These are phyloP conservation scores for Anhinga anhinga DNA, from an alignment of 2,113 vertebrate species.

Conservation along the genomic window DNA sequence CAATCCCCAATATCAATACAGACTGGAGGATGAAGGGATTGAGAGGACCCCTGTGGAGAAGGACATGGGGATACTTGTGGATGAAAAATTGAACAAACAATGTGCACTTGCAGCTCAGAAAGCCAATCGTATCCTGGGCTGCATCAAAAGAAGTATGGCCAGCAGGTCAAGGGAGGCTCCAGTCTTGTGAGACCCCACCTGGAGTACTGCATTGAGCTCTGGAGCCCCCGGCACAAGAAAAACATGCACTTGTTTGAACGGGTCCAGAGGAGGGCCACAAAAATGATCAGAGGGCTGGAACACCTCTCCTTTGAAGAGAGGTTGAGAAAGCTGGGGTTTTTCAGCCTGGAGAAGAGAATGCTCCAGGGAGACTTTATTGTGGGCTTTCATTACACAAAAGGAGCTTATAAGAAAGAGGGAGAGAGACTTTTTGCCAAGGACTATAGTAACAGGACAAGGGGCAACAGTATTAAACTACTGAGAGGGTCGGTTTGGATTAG, in stretches of 20 bases:
- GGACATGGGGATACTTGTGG: too few relatives aligned
- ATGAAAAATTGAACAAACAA: too few relatives aligned
- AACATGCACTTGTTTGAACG: not conserved
- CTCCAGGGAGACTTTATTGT: fast-evolving
- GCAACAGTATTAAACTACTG: not conserved
- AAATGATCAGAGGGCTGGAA: not conserved
- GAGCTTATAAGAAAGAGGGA: not conserved
- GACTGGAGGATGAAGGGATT: too few relatives aligned
- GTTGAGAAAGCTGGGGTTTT: not conserved
- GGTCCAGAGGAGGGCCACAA: not conserved
- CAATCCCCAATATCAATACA: too few relatives aligned
- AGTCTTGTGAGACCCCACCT: not conserved
- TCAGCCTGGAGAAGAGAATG: not conserved
- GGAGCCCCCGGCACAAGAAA: not conserved
- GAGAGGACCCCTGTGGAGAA: too few relatives aligned
- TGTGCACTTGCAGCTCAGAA: too few relatives aligned
- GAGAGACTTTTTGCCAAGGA: not conserved
- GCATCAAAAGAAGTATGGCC: not conserved
- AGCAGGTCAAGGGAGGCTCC: not conserved
- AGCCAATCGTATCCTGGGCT: too few relatives aligned
- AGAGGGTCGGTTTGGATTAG: not conserved
- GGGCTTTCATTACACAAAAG: not conserved
- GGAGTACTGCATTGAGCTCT: not conserved
- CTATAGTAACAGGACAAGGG: not conserved
- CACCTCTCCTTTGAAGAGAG: not conserved